Evolutionary conservation across 1,140 invertebrate species (phyloP).

Genomic region (Homalodisca vitripennis): DNA sequence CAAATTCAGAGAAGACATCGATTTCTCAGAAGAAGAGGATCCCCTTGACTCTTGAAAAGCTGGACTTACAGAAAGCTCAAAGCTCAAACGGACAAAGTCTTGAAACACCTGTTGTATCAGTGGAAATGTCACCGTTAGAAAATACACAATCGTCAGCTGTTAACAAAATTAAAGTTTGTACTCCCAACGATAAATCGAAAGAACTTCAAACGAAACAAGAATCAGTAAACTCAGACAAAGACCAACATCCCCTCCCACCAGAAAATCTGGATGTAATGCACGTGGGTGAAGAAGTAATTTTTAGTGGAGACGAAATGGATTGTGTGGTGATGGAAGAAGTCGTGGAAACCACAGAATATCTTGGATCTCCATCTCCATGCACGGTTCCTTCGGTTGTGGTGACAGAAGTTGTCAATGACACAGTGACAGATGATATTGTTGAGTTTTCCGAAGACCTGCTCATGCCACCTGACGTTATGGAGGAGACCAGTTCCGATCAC

Average conservation of each 20-base stretch:
- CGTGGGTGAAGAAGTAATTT: not conserved
- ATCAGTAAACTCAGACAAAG: too few relatives aligned
- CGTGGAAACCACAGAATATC: constrained; percentile 10
- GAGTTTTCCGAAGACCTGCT: not conserved
- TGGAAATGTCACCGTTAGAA: not conserved
- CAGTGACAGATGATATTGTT: not conserved
- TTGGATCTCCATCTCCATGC: not conserved
- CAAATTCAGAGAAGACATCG: not conserved
- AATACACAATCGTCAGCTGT: too few relatives aligned
- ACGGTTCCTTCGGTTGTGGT: not conserved
- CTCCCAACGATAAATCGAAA: not conserved
- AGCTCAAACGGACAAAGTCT: not conserved
- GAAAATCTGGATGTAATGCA: too few relatives aligned
- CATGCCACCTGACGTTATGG: not conserved
- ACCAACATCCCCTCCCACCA: too few relatives aligned
- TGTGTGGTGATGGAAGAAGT: constrained; percentile 16
- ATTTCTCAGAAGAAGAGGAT: not conserved
- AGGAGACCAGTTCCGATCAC: constrained; percentile 33
- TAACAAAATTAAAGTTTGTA: too few relatives aligned
- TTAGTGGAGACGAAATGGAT: not conserved
- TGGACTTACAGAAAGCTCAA: not conserved
- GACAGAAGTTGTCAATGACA: not conserved
- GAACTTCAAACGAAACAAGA: not conserved
- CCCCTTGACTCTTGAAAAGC: not conserved
- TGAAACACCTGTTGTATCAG: not conserved